phyloP scores from a whole-genome alignment of 2,113 vertebrate genomes.

The Phrynocephalus versicolor region DNA sequence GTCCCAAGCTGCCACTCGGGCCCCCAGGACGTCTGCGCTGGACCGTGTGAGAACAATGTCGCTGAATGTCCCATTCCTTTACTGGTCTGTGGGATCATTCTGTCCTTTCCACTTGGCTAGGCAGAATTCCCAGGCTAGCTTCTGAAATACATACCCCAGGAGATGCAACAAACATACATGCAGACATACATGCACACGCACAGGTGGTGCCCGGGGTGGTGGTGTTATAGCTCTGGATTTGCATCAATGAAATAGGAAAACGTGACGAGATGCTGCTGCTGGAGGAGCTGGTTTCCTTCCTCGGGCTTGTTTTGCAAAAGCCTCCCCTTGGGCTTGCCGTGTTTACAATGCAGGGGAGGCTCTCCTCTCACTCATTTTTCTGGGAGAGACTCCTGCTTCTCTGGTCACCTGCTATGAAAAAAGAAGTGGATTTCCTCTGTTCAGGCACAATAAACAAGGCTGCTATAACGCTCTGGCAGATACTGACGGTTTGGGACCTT shows the following conservation, averaged over 20 bases:
- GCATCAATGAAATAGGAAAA: not conserved
- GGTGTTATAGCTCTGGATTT: not conserved
- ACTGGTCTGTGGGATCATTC: not conserved
- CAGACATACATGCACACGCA: too few relatives aligned
- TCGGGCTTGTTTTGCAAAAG: not conserved
- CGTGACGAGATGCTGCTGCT: not conserved
- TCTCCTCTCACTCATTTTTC: not conserved
- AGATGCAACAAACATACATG: not conserved
- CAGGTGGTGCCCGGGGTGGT: too few relatives aligned
- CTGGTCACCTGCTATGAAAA: conserved; percentile 2
- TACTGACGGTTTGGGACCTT: too few relatives aligned
- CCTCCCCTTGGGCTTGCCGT: not conserved
- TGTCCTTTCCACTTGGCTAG: not conserved
- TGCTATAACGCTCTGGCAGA: too few relatives aligned
- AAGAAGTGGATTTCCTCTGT: not conserved
- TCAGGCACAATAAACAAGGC: not conserved
- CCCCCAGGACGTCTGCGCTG: not conserved
- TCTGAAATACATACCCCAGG: not conserved
- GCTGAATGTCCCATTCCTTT: not conserved
- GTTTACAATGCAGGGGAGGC: conserved; percentile 8
- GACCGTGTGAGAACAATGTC: not conserved
- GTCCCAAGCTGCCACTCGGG: not conserved
- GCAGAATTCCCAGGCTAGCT: not conserved
- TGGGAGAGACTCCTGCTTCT: conserved; percentile 15
- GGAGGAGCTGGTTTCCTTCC: not conserved